These are phyloP conservation scores for Ganaspis sp. DNA, from an alignment of 1,140 invertebrate genomes.

Conservation along the genomic window DNA sequence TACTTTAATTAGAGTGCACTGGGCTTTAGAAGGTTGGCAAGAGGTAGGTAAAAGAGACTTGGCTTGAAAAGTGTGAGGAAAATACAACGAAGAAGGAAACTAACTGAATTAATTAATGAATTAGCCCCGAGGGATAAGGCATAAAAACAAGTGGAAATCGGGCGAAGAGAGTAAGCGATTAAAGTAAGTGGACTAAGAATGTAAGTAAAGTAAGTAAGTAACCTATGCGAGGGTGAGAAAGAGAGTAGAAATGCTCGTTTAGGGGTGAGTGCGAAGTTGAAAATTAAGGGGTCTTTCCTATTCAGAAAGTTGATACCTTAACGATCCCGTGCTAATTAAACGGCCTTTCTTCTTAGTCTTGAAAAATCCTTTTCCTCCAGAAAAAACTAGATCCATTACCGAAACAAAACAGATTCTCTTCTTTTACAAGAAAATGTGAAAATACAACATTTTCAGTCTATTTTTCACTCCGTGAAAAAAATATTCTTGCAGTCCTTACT, in stretches of 20 bases:
- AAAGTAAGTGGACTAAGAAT: slow-evolving; percentile 75
- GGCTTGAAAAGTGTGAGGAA: slow-evolving; percentile 18
- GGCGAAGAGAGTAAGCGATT: slow-evolving; percentile 66
- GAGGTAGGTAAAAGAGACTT: not conserved
- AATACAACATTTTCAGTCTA: too few species aligned
- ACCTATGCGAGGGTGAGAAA: slow-evolving; percentile 44
- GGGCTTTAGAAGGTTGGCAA: slow-evolving; percentile 9
- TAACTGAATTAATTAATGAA: slow-evolving; percentile 77
- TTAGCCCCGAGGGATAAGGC: slow-evolving; percentile 64
- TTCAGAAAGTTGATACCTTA: slow-evolving; percentile 54
- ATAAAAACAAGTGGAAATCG: slow-evolving; percentile 75
- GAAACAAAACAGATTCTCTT: too few species aligned
- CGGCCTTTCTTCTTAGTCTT: slow-evolving; percentile 10
- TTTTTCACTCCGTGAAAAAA: too few species aligned
- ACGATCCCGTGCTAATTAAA: slow-evolving; percentile 54
- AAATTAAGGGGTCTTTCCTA: slow-evolving; percentile 54
- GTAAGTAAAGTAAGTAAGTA: slow-evolving; percentile 71
- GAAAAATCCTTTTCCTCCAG: not conserved
- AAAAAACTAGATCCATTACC: not conserved
- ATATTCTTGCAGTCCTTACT: too few species aligned
- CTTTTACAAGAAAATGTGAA: too few species aligned
- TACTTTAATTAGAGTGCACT: slow-evolving; percentile 75
- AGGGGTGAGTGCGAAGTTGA: slow-evolving; percentile 51
- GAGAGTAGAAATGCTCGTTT: slow-evolving; percentile 17
- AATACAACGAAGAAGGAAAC: slow-evolving; percentile 58